A percentile compares a stretch with the other conserved stretches of the same genome.
Evolutionary conservation across 1,140 invertebrate genomes (phyloP).

Genomic region (Ctenoplectra terminalis): DNA sequence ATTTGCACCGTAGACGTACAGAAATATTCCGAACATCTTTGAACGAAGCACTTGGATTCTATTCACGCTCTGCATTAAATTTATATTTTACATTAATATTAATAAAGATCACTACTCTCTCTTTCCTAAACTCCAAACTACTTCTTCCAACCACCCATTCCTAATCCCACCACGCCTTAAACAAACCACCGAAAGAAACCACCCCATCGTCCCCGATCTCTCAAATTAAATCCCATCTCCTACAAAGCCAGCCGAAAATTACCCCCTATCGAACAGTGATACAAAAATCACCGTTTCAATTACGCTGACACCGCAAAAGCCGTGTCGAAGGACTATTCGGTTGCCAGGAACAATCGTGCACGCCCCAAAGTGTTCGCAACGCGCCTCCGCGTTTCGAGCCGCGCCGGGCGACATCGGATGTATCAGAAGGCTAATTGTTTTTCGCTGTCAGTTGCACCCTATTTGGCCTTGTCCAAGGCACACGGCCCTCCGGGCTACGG

Average conservation of each 20-base stretch:
- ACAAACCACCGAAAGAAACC: background rate
- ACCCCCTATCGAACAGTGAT: background rate
- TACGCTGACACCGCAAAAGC: slow-evolving; percentile 2
- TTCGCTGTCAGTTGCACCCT: slow-evolving; percentile 77
- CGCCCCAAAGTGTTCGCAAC: slow-evolving; percentile 11
- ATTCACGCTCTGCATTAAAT: too few relatives aligned
- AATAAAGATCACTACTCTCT: background rate
- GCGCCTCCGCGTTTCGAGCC: slow-evolving; percentile 31
- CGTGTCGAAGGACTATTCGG: slow-evolving; percentile 18
- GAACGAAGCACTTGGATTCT: too few relatives aligned
- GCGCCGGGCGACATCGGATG: slow-evolving; percentile 66
- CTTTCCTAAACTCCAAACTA: background rate
- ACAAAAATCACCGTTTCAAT: slow-evolving; percentile 49
- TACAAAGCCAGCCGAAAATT: slow-evolving; percentile 22
- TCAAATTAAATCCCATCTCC: slow-evolving; percentile 12
- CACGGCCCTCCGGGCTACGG: slow-evolving; percentile 71
- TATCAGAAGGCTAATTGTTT: slow-evolving; percentile 79
- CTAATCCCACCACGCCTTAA: background rate
- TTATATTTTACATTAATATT: too few relatives aligned
- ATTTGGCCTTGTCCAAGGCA: slow-evolving; percentile 73
- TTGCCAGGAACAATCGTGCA: slow-evolving; percentile 39
- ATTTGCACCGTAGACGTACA: too few relatives aligned
- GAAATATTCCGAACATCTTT: too few relatives aligned
- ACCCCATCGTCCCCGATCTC: background rate
- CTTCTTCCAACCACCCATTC: background rate